A percentile compares a stretch with the other conserved stretches of the same genome.
Conservation (phyloP, 2,113 vertebrate species). For the Lota lota region DNA sequence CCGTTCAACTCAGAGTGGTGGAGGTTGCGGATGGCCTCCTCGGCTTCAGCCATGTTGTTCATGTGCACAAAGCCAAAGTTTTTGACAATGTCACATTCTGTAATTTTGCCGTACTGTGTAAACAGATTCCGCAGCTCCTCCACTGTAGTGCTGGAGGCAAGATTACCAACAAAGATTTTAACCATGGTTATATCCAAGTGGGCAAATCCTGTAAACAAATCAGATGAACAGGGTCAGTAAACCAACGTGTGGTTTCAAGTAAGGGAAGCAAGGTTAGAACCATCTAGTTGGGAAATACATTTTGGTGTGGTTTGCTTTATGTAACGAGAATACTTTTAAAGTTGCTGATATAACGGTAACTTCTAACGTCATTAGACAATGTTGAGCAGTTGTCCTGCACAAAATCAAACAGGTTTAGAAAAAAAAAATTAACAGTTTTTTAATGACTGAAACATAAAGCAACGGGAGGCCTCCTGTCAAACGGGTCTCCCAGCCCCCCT, state of each 20-base stretch:
- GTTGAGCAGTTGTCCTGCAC: too few relatives aligned
- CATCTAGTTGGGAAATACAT: neutral
- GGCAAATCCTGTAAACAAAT: conserved; percentile 32
- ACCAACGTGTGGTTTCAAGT: neutral
- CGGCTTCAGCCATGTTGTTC: conserved; percentile 79
- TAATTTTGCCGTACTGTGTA: conserved; percentile 87
- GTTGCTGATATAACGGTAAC: too few relatives aligned
- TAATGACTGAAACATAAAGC: too few relatives aligned
- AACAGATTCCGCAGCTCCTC: conserved; percentile 88
- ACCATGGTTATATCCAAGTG: conserved; percentile 78
- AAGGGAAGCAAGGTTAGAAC: neutral
- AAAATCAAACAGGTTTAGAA: too few relatives aligned
- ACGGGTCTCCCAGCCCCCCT: too few relatives aligned
- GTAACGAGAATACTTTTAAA: too few relatives aligned
- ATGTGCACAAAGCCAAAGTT: conserved; percentile 97
- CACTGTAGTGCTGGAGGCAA: conserved; percentile 82
- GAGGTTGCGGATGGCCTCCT: conserved; percentile 88
- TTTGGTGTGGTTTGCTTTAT: too few relatives aligned
- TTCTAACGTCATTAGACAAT: too few relatives aligned
- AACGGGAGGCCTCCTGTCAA: too few relatives aligned
- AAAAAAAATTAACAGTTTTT: too few relatives aligned
- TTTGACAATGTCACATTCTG: conserved; percentile 92
- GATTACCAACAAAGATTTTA: conserved; percentile 94
- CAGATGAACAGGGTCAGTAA: neutral
- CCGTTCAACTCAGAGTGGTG: conserved; percentile 87